Evolutionary conservation across 2,888 invertebrate species (phyloP).

Genomic region (Resseliella maxima): DNA sequence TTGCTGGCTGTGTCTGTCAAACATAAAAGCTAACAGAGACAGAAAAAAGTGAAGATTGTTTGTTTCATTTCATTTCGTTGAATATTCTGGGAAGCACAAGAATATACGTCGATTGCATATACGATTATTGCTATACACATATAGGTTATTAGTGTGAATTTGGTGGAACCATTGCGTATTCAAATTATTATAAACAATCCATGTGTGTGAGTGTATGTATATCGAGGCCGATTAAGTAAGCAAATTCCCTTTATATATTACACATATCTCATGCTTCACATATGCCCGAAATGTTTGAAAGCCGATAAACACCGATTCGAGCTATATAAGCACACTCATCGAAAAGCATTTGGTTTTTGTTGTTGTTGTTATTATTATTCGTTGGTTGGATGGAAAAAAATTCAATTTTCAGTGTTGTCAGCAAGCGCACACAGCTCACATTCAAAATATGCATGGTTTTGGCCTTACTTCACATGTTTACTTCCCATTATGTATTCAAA

Average conservation of each 20-base stretch:
- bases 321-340: not conserved
- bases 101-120: not conserved
- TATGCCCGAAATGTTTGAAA: conserved; percentile 2
- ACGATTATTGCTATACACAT: not conserved
- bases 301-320: not conserved
- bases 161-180: not conserved
- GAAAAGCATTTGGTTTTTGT: not conserved
- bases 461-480: conserved; percentile 3
- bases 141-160: conserved; percentile 35
- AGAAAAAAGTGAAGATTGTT: conserved; percentile 30
- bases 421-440: not conserved
- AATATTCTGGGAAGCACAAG: conserved; percentile 2
- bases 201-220: not conserved
- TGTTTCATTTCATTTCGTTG: not conserved
- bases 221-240: conserved; percentile 31
- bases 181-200: not conserved
- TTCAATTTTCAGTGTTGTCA: not conserved
- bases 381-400: not conserved
- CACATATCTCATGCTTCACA: not conserved
- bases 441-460: conserved; percentile 45
- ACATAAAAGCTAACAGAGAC: no score
- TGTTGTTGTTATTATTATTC: not conserved
- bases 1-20: no score
- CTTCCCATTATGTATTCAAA: conserved; percentile 22
- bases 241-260: not conserved